A percentile compares a stretch with the other conserved stretches of the same genome.
These are phyloP conservation scores for Ricordea florida DNA, from an alignment of 92 coral and sea anemone genomes.

Conservation along the genomic window DNA sequence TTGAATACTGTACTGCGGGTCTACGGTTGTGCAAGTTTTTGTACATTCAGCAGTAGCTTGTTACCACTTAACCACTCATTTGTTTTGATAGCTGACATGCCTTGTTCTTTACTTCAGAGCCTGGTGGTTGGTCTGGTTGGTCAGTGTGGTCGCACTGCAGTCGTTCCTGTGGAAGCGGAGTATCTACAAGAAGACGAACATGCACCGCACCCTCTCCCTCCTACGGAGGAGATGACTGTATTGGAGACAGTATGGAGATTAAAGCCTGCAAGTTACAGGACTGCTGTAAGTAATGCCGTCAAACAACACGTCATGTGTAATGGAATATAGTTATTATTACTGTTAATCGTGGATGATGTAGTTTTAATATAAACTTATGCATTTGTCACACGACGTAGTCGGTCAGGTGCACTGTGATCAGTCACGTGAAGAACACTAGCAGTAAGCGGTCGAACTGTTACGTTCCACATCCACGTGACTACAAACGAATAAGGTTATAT, in stretches of 20 bases:
- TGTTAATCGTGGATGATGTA: neutral
- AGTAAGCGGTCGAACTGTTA: too few relatives aligned
- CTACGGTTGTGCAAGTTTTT: too few relatives aligned
- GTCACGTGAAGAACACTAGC: too few relatives aligned
- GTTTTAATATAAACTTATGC: too few relatives aligned
- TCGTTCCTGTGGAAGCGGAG: constrained; percentile 94
- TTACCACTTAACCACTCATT: too few relatives aligned
- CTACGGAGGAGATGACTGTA: constrained; percentile 86
- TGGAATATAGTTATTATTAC: neutral
- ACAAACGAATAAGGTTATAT: too few relatives aligned
- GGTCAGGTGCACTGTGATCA: too few relatives aligned
- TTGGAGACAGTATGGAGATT: constrained; percentile 77
- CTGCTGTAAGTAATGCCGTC: constrained; percentile 77
- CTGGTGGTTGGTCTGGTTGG: constrained; percentile 99
- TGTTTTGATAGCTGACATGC: neutral
- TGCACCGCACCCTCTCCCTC: constrained; percentile 93
- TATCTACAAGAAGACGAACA: constrained; percentile 78
- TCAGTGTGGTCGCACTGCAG: constrained; percentile 95
- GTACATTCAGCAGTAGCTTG: too few relatives aligned
- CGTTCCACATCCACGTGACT: too few relatives aligned
- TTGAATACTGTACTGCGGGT: too few relatives aligned
- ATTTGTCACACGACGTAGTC: too few relatives aligned
- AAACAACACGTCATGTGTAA: neutral
- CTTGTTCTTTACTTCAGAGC: constrained; percentile 45
- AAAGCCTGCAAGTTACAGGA: constrained; percentile 96